These are phyloP conservation scores for Nemotelus pantherinus DNA, from an alignment of 2,888 invertebrate genomes.

Conservation along the genomic window DNA sequence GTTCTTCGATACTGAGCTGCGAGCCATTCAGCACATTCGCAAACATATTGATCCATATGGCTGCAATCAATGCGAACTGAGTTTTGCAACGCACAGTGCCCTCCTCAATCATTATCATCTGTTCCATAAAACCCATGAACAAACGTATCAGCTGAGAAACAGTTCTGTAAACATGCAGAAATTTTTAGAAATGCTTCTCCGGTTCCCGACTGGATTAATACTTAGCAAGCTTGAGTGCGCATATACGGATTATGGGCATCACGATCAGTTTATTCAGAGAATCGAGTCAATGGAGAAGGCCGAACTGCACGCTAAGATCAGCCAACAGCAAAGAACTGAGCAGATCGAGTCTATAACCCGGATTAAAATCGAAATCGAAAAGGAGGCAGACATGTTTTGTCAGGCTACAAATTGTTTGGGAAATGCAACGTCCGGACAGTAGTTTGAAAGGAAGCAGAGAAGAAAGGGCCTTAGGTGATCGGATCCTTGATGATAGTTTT, in stretches of 20 bases:
- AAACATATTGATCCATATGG: constrained; percentile 26
- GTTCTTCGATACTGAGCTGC: constrained; percentile 28
- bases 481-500: too few species aligned
- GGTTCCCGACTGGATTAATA: constrained; percentile 31
- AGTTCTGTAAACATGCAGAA: not conserved
- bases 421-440: too few species aligned
- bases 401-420: not conserved
- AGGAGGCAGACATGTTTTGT: constrained; percentile 18
- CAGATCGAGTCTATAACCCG: constrained; percentile 16
- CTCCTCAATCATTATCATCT: constrained; percentile 7
- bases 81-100: not conserved
- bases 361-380: constrained; percentile 16
- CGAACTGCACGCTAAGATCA: constrained; percentile 15
- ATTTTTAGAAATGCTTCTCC: constrained; percentile 20
- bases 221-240: not conserved
- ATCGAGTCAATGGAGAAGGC: constrained; percentile 28
- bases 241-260: constrained; percentile 32
- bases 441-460: too few species aligned
- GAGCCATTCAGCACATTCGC: constrained; percentile 34
- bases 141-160: not conserved
- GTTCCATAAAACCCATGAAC: not conserved
- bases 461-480: too few species aligned
- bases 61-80: constrained; percentile 25
- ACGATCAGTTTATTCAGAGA: not conserved
- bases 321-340: constrained; percentile 1